Evolutionary conservation across 2,888 invertebrate genomes (phyloP), one percentile per base, ranked within the genome.

Genomic region (Pyrgus malvae): DNA sequence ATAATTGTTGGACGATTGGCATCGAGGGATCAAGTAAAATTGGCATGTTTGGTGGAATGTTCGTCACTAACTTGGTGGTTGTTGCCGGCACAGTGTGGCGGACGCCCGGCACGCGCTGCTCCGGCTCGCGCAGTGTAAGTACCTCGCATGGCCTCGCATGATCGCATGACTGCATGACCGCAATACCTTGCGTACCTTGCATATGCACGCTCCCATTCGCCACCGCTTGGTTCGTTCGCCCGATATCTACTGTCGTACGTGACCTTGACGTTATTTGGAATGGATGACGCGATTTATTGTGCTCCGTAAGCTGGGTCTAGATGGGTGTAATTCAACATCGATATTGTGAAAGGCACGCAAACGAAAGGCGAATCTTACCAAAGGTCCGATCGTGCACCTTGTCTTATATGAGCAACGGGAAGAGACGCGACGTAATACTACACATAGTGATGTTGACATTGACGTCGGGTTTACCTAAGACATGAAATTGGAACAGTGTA

Each of bases 61-160:
- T 19, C 33, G 56, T 63, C 58, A 66, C 67, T 65, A 63, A 66
- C 60, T 48, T 58, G 60, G 60, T 61, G 78, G 70, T 76, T 76
- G 76, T 75, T 61, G 72, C 42, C 42, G 51, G 68, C 75, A 72
- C 83, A 85, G 88, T 71, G 80, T 72, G 76, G 80, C 80, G 78
- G 88, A 96, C 92, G 93, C 95, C 90, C 93, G 96, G 94, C 96
- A 96, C 95, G 96, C 96, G 87, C 93, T 96, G 93, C 95, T 95
- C 92, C 93, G 94, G 82, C 93, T 96, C 91, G 94, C 95, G 87
- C 94, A 94, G 94, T 96, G 96, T 96, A 95, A 96, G 96, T 96
- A 95, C 85, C 58, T 56, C 61, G 77, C 74, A 71, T 64, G 68
- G 71, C 73, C 70, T 69, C 55, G 70, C 76, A 67, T 68, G 69